phyloP scores from a whole-genome alignment of 2,797 vertebrate genomes.

The Protonibea diacanthus region DNA sequence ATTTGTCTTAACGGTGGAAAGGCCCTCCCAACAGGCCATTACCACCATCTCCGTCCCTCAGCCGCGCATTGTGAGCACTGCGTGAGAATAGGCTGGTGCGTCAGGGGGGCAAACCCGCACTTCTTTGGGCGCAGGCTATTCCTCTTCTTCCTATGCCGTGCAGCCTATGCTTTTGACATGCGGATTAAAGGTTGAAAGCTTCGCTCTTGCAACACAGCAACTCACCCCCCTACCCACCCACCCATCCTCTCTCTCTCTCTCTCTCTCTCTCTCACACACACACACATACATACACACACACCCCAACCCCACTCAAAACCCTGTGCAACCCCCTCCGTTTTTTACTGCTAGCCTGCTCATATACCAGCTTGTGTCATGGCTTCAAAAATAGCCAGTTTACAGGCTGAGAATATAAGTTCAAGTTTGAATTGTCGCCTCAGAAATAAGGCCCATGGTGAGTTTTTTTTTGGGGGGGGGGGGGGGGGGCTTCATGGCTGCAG shows the following conservation, averaged over 20 bases:
- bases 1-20: slow-evolving; percentile 73
- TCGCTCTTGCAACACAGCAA: slow-evolving; percentile 69
- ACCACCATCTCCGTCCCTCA: slow-evolving; percentile 65
- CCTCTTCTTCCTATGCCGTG: slow-evolving; percentile 70
- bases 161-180: slow-evolving; percentile 80
- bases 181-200: slow-evolving; percentile 83
- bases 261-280: not conserved
- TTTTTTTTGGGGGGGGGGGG: not conserved
- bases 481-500: slow-evolving; percentile 32
- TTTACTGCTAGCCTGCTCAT: slow-evolving; percentile 53
- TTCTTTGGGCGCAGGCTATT: slow-evolving; percentile 51
- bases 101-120: slow-evolving; percentile 48
- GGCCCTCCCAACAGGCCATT: slow-evolving; percentile 70
- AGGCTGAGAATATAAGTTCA: slow-evolving; percentile 66
- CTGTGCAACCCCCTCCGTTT: slow-evolving; percentile 44
- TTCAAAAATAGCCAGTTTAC: slow-evolving; percentile 58
- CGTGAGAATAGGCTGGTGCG: slow-evolving; percentile 68
- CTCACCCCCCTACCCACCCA: not conserved
- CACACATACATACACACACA: too few relatives aligned
- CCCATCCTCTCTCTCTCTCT: not conserved
- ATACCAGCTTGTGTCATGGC: slow-evolving; percentile 58
- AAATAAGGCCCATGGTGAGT: slow-evolving; percentile 56
- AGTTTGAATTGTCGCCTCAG: slow-evolving; percentile 66
- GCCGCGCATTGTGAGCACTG: slow-evolving; percentile 63
- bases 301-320: slow-evolving; percentile 4